phyloP scores from a whole-genome alignment of 2,113 vertebrate genomes.

The Anguilla rostrata region DNA sequence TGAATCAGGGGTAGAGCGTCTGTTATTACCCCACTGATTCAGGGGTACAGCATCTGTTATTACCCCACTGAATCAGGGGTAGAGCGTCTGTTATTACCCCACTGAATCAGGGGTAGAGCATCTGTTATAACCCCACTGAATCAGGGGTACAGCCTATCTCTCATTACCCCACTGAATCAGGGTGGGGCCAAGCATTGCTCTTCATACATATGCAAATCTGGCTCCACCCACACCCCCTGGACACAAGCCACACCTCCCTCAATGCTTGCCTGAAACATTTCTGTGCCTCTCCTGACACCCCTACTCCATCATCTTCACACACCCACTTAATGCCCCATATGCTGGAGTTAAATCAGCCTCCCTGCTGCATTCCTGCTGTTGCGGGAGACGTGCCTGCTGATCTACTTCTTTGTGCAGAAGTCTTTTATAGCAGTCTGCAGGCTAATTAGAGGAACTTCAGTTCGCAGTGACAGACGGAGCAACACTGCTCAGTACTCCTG shows the following conservation, averaged over 20 bases:
- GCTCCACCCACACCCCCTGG: not conserved
- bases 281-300: too few relatives aligned
- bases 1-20: too few relatives aligned
- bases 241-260: not conserved
- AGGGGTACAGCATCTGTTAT: too few relatives aligned
- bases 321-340: not conserved
- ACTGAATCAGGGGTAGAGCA: too few relatives aligned
- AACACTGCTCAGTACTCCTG: too few relatives aligned
- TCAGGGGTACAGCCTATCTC: not conserved
- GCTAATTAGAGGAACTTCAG: not conserved
- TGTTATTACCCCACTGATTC: too few relatives aligned
- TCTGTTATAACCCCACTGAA: too few relatives aligned
- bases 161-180: not conserved
- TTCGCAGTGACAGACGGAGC: too few relatives aligned
- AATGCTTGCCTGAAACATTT: too few relatives aligned
- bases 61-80: too few relatives aligned
- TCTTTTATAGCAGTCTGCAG: not conserved
- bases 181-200: not conserved
- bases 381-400: not conserved
- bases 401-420: not conserved
- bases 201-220: not conserved
- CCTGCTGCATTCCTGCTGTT: not conserved
- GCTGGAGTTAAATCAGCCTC: not conserved
- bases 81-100: too few relatives aligned
- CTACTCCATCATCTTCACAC: not conserved